Evolutionary conservation across 2,888 invertebrate genomes (phyloP), one percentile per base, ranked within the genome.

Genomic region (Drosophila limbata): DNA sequence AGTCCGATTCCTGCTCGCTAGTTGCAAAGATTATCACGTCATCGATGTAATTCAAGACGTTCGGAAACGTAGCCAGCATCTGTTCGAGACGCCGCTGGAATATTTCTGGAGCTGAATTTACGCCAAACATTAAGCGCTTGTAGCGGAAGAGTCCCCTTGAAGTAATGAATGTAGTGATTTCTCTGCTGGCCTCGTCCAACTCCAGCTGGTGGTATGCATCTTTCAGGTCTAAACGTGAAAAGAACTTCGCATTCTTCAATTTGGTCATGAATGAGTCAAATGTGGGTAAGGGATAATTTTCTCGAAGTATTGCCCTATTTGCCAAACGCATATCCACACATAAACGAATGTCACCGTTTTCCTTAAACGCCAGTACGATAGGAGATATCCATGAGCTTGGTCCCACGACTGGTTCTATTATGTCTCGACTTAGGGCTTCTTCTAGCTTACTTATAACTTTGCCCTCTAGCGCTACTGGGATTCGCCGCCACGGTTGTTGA

Each of bases 251-350:
- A 6, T 17, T 31, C 19, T 8, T 33, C 1, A 44, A 11, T 19
- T 53, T 45, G 21, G 52, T 37, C 52, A 62, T 62, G 13, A 39
- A 55, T 6, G 45, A 31, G n/a, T 63, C 42, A 9, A 55, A 55
- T 9, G 40, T 55, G 2, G 19, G 19, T 5, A 25, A 5, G 25
- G 25, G 25, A 25, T 25, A 25, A 25, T 25, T 25, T 39, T 48
- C 48, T 21, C 3, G 35, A 35, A 11, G 35, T 11, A 13, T 35
- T 35, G 35, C 35, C 11, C 11, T 35, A 11, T 35, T 35, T 35
- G 13, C 35, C 11, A 35, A 4, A 4, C 35, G 35, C 35, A 33
- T 33, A 33, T 35, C 35, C 0, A 35, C 13, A 3, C 33, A 11
- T 0, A 33, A 11, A 9, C 33, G 33, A 33, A 33, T 33, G 10